Percentiles rank a stretch among this genome's conserved stretches.
These are phyloP conservation scores for Conus betulinus DNA, from an alignment of 1,140 invertebrate species.

Conservation along the genomic window DNA sequence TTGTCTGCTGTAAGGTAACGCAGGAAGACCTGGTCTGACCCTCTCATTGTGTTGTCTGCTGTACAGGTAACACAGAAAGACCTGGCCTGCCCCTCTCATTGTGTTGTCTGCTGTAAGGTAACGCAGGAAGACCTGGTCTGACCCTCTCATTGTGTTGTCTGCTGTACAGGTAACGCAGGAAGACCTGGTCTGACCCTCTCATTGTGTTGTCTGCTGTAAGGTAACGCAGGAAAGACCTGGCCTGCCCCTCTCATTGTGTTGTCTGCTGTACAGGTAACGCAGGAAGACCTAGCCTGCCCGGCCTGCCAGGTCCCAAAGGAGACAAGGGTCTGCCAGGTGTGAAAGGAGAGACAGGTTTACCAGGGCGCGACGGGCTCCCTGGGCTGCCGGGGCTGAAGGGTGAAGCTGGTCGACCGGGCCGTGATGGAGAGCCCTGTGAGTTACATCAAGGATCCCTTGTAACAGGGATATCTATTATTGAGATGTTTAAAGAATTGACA, in stretches of 20 bases:
- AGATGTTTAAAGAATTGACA: too few relatives aligned
- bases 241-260: neutral
- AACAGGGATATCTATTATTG: too few relatives aligned
- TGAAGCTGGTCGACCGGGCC: conserved; percentile 44
- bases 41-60: too few relatives aligned
- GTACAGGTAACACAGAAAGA: conserved; percentile 15
- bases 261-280: conserved; percentile 17
- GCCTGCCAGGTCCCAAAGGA: conserved; percentile 41
- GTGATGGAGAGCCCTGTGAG: conserved; percentile 44
- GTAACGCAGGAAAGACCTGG: conserved; percentile 34
- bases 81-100: conserved; percentile 44
- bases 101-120: neutral
- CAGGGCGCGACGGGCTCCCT: conserved; percentile 59
- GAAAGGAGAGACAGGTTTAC: conserved; percentile 56
- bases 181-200: conserved; percentile 30
- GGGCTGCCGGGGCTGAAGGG: conserved; percentile 62
- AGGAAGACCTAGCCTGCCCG: conserved; percentile 40
- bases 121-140: conserved; percentile 32
- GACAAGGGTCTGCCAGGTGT: conserved; percentile 51
- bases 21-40: conserved; percentile 35
- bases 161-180: conserved; percentile 24
- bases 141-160: conserved; percentile 5
- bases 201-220: neutral
- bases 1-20: conserved; percentile 9
- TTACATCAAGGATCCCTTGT: neutral